Evolutionary conservation across 2,797 vertebrate genomes (phyloP).

Genomic region (Anomalospiza imberbis): DNA sequence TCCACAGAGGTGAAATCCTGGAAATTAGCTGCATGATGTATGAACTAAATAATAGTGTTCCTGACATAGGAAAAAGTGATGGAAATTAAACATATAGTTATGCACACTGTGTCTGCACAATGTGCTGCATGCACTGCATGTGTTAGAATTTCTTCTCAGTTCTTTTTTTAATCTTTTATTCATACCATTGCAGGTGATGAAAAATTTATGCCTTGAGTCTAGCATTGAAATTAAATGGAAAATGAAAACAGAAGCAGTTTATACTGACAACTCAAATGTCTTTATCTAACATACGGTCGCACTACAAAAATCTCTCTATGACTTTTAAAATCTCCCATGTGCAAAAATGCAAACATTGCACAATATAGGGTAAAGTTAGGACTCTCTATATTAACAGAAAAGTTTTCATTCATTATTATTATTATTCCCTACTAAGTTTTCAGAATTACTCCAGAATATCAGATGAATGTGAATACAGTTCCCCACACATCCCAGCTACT

Average conservation of each 20-base stretch:
- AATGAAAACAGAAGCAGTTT: conserved; percentile 99
- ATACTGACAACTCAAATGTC: conserved; percentile 99
- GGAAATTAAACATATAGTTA: conserved; percentile 88
- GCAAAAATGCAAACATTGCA: conserved; percentile 75
- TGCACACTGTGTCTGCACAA: conserved; percentile 85
- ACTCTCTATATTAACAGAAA: conserved; percentile 64
- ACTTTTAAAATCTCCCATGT: conserved; percentile 80
- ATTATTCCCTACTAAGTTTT: conserved; percentile 47
- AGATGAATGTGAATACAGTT: conserved; percentile 15
- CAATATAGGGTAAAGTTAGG: conserved; percentile 75
- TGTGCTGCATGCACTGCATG: conserved; percentile 86
- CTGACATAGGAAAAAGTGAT: conserved; percentile 79
- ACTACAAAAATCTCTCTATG: conserved; percentile 89
- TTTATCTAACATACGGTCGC: conserved; percentile 97
- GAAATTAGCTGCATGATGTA: conserved; percentile 77
- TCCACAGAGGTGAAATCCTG: conserved; percentile 62
- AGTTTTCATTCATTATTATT: conserved; percentile 66
- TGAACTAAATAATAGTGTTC: conserved; percentile 79
- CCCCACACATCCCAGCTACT: conserved; percentile 8
- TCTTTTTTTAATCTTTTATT: conserved; percentile 99
- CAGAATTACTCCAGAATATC: neutral
- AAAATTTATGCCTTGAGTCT: conserved; percentile 99
- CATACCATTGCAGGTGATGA: conserved; percentile 99
- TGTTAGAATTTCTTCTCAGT: conserved; percentile 93
- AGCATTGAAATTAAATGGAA: conserved; percentile 99